These are phyloP conservation scores for Dipodomys spectabilis DNA, from an alignment of 2,113 vertebrate genomes.

Conservation along the genomic window DNA sequence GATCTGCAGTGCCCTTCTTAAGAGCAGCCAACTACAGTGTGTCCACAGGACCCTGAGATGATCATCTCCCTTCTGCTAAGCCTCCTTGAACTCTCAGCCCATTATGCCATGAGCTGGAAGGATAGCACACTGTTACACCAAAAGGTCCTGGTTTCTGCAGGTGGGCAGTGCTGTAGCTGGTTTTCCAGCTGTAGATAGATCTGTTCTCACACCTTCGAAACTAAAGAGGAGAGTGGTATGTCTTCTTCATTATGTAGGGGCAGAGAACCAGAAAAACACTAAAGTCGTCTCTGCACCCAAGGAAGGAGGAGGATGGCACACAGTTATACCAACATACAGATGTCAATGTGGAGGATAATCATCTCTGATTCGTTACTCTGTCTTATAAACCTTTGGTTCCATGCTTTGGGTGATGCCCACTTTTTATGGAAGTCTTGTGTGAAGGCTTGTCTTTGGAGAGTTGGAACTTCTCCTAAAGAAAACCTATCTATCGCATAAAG, in stretches of 20 bases:
- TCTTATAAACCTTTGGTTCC: neutral
- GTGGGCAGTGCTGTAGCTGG: neutral
- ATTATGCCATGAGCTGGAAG: neutral
- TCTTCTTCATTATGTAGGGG: neutral
- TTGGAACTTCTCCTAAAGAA: neutral
- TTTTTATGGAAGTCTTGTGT: neutral
- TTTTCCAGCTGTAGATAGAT: neutral
- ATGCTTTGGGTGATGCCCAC: neutral
- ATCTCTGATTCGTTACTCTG: neutral
- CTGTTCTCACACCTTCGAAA: neutral
- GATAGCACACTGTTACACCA: too few species aligned
- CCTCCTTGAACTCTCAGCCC: neutral
- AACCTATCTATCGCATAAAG: neutral
- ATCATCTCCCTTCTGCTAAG: neutral
- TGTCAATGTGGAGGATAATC: neutral
- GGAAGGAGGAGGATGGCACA: neutral
- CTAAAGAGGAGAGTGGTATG: neutral
- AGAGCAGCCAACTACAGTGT: neutral
- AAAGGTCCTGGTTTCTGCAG: neutral
- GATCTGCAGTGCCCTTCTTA: neutral
- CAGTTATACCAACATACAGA: neutral
- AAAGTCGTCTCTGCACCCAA: neutral
- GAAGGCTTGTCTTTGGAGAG: neutral
- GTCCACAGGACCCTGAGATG: neutral
- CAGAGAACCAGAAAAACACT: neutral